Conservation (phyloP, 2,888 invertebrate genomes). For the Archips crataeganus region DNA sequence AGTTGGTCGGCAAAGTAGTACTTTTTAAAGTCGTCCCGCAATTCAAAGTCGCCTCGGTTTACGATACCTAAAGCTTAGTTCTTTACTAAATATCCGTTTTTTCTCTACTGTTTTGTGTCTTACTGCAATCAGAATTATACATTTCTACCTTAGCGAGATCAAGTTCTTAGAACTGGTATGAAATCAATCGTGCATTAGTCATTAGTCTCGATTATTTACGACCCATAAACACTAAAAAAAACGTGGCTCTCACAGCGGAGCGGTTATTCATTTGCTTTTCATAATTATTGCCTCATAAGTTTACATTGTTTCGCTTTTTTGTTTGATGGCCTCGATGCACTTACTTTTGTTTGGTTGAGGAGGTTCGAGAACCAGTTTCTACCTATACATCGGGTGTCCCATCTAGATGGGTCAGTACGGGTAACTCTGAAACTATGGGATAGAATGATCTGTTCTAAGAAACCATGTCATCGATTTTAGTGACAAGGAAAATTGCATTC, state of each 20-base stretch:
- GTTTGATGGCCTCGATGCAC: slow-evolving; percentile 2
- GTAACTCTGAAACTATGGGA: too few species aligned
- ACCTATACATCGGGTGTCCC: too few species aligned
- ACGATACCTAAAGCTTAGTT: too few species aligned
- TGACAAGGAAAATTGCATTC: too few species aligned
- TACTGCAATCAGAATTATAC: not conserved
- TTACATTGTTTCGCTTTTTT: slow-evolving; percentile 32
- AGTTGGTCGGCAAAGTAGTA: too few species aligned
- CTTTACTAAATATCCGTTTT: too few species aligned
- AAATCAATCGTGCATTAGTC: slow-evolving; percentile 49
- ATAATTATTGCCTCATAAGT: slow-evolving; percentile 17
- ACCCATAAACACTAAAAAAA: slow-evolving; percentile 48
- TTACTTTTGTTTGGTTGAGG: not conserved
- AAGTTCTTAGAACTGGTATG: not conserved
- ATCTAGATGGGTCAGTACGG: too few species aligned
- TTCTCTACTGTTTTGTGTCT: too few species aligned
- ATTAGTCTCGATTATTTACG: slow-evolving; percentile 46
- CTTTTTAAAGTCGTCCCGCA: too few species aligned
- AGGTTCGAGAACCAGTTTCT: not conserved
- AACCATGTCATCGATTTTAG: too few species aligned
- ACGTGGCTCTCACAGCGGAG: slow-evolving; percentile 43
- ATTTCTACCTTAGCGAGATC: not conserved
- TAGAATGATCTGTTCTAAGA: too few species aligned
- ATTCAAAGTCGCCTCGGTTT: too few species aligned
- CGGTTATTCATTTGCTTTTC: slow-evolving; percentile 24